Base-by-base conservation (phyloP, 1,140 invertebrate genomes). In the Drosophila fuyamai region DNA sequence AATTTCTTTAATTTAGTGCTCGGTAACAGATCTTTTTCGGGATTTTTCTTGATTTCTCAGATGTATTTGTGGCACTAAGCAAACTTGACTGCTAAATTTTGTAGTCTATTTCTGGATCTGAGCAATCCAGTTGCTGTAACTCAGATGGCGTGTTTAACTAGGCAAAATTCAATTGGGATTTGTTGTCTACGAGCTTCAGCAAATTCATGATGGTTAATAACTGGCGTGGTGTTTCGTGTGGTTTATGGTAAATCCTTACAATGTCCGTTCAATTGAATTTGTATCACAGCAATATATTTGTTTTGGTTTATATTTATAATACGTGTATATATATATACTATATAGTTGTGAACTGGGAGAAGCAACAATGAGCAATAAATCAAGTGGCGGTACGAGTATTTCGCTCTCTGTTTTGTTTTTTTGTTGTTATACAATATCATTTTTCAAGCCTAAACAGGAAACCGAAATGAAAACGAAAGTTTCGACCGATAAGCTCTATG, bases 201-300 rank as follows among this genome's bases (percentile, higher is more conserved):
- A 85, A 81, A 70, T 78, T 74, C 51, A 41, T 76, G 44, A 55
- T 61, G 53, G 71, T 41, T 54, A 60, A 73, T 67, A 63, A 58
- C 14, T 58, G 61, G 23, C 48, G 43, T 48, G 40, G 55, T 77
- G 32, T 38, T 38, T 65, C 53, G 48, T 65, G 71, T 51, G 74
- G 38, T 44, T 58, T 65, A 47, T 66, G 71, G 68, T 86, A 70
- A 76, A 81, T 84, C 62, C 79, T 86, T 82, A 86, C 65, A 86
- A 85, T 76, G 67, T 81, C 81, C 50, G 67, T 73, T 88, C 70
- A 91, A 91, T 91, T 91, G 89, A 91, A 89, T 82, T 84, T 80
- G 48, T 91, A 91, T 91, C 88, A 91, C 89, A 91, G 89, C 89
- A 89, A 86, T 89, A 89, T 84, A 81, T 90, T 86, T 85, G 66